These are phyloP conservation scores for Lagorchestes hirsutus DNA, from an alignment of 2,797 vertebrate genomes.

Conservation along the genomic window DNA sequence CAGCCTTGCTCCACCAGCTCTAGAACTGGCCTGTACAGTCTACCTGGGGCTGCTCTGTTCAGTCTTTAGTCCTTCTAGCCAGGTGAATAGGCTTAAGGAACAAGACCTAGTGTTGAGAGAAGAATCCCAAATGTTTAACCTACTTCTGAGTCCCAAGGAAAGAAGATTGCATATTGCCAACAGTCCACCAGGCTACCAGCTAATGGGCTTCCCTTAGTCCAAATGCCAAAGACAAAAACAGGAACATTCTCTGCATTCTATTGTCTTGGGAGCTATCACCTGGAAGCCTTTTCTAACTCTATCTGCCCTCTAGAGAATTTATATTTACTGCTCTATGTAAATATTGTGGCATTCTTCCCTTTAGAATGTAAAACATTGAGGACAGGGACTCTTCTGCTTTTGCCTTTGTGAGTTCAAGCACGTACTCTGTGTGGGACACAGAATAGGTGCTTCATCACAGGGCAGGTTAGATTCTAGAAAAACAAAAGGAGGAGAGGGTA, in stretches of 20 bases:
- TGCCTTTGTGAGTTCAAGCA: not conserved
- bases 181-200: too few relatives aligned
- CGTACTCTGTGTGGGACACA: not conserved
- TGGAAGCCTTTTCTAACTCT: not conserved
- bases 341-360: not conserved
- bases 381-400: not conserved
- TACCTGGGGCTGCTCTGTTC: not conserved
- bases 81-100: not conserved
- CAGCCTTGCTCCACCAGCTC: not conserved
- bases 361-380: not conserved
- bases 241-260: not conserved
- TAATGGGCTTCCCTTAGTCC: not conserved
- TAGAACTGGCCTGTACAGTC: not conserved
- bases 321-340: not conserved
- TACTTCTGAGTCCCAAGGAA: not conserved
- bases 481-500: not conserved
- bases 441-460: not conserved
- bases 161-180: not conserved
- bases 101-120: not conserved
- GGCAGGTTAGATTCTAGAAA: not conserved
- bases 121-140: not conserved
- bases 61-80: not conserved
- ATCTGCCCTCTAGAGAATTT: not conserved
- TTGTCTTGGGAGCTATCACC: not conserved
- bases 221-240: not conserved